Evolutionary conservation across 2,797 vertebrate genomes (phyloP).

Genomic region (Esox masquinongy): DNA sequence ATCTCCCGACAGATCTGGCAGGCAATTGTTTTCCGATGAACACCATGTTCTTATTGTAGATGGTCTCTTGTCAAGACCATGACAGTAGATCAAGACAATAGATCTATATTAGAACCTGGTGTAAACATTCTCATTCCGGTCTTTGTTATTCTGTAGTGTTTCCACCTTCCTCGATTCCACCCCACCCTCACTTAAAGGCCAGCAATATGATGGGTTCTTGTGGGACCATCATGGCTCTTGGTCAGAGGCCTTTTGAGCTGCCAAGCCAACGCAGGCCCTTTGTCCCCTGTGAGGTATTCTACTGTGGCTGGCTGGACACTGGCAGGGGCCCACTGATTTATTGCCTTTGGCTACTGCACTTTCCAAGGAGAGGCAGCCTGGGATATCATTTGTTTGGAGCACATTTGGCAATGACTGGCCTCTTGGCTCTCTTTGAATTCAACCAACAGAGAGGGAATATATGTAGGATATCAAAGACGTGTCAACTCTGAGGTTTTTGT

Average conservation of each 20-base stretch:
- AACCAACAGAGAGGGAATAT: slow-evolving; percentile 64
- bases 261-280: slow-evolving; percentile 66
- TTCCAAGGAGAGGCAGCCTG: slow-evolving; percentile 68
- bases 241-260: slow-evolving; percentile 69
- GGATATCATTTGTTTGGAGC: slow-evolving; percentile 74
- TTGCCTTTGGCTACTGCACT: slow-evolving; percentile 68
- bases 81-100: too few species aligned
- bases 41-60: too few species aligned
- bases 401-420: slow-evolving; percentile 67
- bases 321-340: slow-evolving; percentile 69
- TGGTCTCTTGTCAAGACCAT: too few species aligned
- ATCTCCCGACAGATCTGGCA: too few species aligned
- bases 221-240: slow-evolving; percentile 64
- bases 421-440: slow-evolving; percentile 65
- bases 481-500: slow-evolving; percentile 57
- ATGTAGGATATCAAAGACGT: slow-evolving; percentile 71
- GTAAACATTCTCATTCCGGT: slow-evolving; percentile 22
- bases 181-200: slow-evolving; percentile 57
- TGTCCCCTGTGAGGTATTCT: slow-evolving; percentile 60
- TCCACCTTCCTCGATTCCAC: slow-evolving; percentile 46
- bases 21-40: too few species aligned
- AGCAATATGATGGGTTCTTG: slow-evolving; percentile 59
- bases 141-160: slow-evolving; percentile 56
- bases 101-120: too few species aligned
- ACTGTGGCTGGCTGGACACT: slow-evolving; percentile 41